Evolutionary conservation across 2,888 invertebrate genomes (phyloP).

Genomic region (Agonum fuliginosum): DNA sequence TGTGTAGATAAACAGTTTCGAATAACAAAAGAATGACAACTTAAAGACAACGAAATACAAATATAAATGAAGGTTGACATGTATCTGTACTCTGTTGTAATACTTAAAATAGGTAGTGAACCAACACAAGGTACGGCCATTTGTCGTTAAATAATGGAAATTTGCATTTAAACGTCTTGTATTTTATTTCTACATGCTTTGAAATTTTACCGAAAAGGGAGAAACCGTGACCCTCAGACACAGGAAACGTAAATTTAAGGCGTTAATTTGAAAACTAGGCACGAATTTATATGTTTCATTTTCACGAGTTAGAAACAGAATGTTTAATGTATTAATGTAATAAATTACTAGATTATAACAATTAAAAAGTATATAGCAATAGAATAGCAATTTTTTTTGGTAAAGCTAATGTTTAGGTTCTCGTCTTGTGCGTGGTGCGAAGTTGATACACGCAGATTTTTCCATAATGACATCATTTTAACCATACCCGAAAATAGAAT

Average conservation of each 20-base stretch:
- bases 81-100: not conserved
- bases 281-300: not conserved
- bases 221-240: not conserved
- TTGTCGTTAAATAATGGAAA: slow-evolving; percentile 32
- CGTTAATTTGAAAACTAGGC: not conserved
- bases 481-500: not conserved
- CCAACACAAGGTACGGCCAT: not conserved
- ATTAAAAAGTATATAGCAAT: too few species aligned
- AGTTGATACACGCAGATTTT: not conserved
- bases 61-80: slow-evolving; percentile 25
- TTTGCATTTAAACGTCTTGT: slow-evolving; percentile 36
- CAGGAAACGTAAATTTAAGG: slow-evolving; percentile 2
- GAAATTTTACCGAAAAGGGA: slow-evolving; percentile 2
- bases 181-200: slow-evolving; percentile 27
- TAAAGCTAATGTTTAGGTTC: not conserved
- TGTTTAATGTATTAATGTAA: too few species aligned
- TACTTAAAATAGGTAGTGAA: slow-evolving; percentile 12
- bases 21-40: slow-evolving; percentile 53
- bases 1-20: slow-evolving; percentile 43
- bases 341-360: too few species aligned
- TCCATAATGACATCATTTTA: not conserved
- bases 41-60: slow-evolving; percentile 51
- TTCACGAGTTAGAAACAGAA: too few species aligned
- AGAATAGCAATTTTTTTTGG: too few species aligned
- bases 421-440: not conserved